Base-by-base conservation (phyloP, 2,888 invertebrate genomes). In the Autographa pulchrina region DNA sequence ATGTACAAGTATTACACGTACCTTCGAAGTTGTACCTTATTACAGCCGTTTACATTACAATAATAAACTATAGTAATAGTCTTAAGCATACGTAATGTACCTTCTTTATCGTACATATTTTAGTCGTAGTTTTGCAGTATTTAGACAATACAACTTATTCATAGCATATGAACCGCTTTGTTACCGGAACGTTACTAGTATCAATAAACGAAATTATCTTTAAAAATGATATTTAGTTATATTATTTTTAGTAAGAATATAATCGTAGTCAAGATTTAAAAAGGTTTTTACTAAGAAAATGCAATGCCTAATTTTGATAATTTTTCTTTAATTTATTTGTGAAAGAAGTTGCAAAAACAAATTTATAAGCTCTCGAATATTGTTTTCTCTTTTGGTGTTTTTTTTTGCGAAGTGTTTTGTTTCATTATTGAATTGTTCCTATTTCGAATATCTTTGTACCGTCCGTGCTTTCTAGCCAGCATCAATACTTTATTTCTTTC, bases 1-100 rank as follows among this genome's bases (percentile, higher is more conserved):
- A 54, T 32, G 52, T 69, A 59, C 25, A 7, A 73, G 65, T 77
- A 77, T 77, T 77, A 77, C 0, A 7, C 61, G 68, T 76, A 76
- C 65, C 77, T 72, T 58, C 60, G 20, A 60, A 54, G 58, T 16
- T 68, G 59, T 72, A 77, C 58, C 58, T 77, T 62, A 67, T 43
- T 66, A 69, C 20, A 68, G 25, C 7, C 61, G 13, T 63, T 43
- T 65, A 71, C 32, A 58, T 62, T 68, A 14, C 41, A 20, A 32
- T 20, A 65, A n/a, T 43, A 61, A 48, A n/a, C 20, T 41, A 58
- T 73, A 69, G 63, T 73, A 48, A 58, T 73, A 69, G 63, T 73
- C 61, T 77, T 69, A 73, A 61, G 58, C 43, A 63, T 61, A 65
- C 54, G 25, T 59, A 56, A 63, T 68, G 31, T 61, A 56, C 25